Conservation (phyloP, 2,888 invertebrate species). For the Drosophila rubida region DNA sequence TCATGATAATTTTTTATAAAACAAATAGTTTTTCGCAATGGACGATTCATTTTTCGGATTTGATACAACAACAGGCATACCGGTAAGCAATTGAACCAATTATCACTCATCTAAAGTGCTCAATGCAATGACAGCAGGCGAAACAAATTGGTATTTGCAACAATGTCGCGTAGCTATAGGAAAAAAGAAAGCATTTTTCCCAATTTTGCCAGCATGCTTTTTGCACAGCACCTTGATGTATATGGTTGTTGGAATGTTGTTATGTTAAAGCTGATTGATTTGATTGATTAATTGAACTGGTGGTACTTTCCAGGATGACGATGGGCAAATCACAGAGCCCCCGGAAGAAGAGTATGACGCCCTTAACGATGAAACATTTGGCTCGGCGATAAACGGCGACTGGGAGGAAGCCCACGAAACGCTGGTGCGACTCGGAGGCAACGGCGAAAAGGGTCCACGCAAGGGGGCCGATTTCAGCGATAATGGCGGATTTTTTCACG, state of each 20-base stretch:
- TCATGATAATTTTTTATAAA: slow-evolving; percentile 89
- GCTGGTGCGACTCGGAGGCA: slow-evolving; percentile 86
- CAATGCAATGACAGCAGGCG: background rate
- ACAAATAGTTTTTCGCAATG: slow-evolving; percentile 87
- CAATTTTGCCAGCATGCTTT: slow-evolving; percentile 36
- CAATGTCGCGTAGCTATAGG: slow-evolving; percentile 5
- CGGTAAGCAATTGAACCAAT: slow-evolving; percentile 86
- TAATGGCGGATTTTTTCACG: slow-evolving; percentile 40
- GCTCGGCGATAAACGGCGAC: slow-evolving; percentile 90
- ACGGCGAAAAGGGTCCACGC: slow-evolving; percentile 64
- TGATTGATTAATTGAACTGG: background rate
- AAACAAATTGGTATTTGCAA: background rate
- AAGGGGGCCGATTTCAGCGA: slow-evolving; percentile 42
- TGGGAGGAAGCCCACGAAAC: slow-evolving; percentile 91
- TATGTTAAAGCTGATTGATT: background rate
- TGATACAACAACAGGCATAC: slow-evolving; percentile 88
- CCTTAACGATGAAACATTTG: slow-evolving; percentile 96
- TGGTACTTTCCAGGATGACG: slow-evolving; percentile 75
- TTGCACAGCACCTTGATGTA: background rate
- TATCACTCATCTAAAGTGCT: background rate
- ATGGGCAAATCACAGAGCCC: slow-evolving; percentile 87
- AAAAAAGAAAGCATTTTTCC: slow-evolving; percentile 36
- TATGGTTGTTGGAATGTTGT: background rate
- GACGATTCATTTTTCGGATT: slow-evolving; percentile 95
- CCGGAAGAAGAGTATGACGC: slow-evolving; percentile 95